Percentiles rank a stretch among this genome's conserved stretches.
Evolutionary conservation across 2,113 vertebrate genomes (phyloP).

Genomic region (Uropsilus gracilis): DNA sequence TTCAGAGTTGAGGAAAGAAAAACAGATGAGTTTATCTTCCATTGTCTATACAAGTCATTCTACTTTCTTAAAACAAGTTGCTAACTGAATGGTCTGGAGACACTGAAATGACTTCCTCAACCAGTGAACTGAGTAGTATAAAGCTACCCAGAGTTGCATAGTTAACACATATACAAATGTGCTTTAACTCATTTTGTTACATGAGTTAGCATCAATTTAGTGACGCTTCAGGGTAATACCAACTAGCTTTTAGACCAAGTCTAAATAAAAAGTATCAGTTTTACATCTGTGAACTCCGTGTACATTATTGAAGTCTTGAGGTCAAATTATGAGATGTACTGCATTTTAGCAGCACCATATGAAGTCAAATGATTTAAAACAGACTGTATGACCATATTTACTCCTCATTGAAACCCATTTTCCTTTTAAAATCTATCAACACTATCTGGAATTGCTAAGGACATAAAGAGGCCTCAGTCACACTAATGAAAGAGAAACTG

Average conservation of each 20-base stretch:
- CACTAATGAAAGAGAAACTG: background rate
- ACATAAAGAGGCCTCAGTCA: background rate
- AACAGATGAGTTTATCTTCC: slow-evolving; percentile 7
- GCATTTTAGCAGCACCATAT: background rate
- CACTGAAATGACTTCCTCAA: slow-evolving; percentile 41
- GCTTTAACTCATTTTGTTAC: slow-evolving; percentile 20
- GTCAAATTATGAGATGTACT: background rate
- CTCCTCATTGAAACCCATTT: background rate
- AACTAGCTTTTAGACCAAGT: slow-evolving; percentile 23
- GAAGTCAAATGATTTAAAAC: background rate
- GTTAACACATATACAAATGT: slow-evolving; percentile 41
- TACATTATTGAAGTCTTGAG: background rate
- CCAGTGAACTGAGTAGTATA: slow-evolving; percentile 5
- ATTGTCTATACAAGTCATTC: background rate
- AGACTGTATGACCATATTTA: background rate
- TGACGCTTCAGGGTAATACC: slow-evolving; percentile 31
- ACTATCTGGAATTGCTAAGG: background rate
- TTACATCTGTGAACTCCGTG: background rate
- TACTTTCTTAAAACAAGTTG: slow-evolving; percentile 47
- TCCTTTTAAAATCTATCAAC: background rate
- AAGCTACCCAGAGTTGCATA: slow-evolving; percentile 29
- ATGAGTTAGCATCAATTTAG: slow-evolving; percentile 4
- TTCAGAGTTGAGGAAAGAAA: background rate
- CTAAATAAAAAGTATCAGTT: slow-evolving; percentile 24
- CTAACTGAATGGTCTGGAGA: slow-evolving; percentile 44